phyloP scores from a whole-genome alignment of 1,140 invertebrate genomes.

The Leucophenga varia region DNA sequence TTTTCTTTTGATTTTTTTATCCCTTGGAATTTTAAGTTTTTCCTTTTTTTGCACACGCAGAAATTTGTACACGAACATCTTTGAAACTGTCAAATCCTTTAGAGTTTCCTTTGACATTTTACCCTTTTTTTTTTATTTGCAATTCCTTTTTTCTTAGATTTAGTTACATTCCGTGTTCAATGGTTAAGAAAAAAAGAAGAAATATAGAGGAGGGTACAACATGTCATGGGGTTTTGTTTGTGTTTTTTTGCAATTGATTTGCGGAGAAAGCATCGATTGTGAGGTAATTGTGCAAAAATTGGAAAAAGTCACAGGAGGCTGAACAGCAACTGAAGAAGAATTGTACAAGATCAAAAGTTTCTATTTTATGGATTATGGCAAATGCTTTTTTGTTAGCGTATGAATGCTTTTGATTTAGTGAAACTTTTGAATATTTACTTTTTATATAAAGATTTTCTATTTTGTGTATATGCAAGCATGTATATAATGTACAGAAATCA shows the following conservation, averaged over 20 bases:
- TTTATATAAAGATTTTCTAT: too few species aligned
- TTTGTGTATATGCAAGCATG: too few species aligned
- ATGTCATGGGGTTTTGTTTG: constrained; percentile 52
- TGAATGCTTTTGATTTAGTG: too few species aligned
- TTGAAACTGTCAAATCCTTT: constrained; percentile 22
- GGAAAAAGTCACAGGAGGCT: constrained; percentile 44
- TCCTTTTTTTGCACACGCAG: constrained; percentile 10
- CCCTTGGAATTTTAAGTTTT: constrained; percentile 7
- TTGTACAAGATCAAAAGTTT: too few species aligned
- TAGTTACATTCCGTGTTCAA: constrained; percentile 31
- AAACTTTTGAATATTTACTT: too few species aligned
- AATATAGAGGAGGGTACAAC: too few species aligned
- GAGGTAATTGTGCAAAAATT: constrained; percentile 52
- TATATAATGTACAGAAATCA: too few species aligned
- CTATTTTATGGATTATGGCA: too few species aligned
- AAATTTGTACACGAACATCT: constrained; percentile 50
- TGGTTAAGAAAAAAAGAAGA: too few species aligned
- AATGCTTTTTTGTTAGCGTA: too few species aligned
- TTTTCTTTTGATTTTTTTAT: constrained; percentile 16
- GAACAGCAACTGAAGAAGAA: too few species aligned
- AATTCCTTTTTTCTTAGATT: constrained; percentile 12
- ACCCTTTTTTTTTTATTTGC: constrained; percentile 20
- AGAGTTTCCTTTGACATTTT: constrained; percentile 13
- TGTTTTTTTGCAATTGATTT: constrained; percentile 52
- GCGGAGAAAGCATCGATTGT: constrained; percentile 53